These are phyloP conservation scores for Podargus strigoides DNA, from an alignment of 2,797 vertebrate species.

Conservation along the genomic window DNA sequence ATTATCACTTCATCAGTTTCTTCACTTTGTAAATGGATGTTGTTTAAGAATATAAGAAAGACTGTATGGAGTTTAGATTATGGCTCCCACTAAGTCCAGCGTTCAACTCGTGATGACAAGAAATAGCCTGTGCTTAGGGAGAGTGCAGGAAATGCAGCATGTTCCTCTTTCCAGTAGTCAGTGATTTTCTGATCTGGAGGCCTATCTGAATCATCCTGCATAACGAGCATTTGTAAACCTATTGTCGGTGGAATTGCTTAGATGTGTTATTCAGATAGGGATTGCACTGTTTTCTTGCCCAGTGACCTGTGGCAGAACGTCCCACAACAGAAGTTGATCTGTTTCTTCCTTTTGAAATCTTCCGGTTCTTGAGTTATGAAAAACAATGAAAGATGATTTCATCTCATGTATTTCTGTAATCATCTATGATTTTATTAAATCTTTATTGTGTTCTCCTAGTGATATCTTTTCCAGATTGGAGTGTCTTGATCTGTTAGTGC, in stretches of 20 bases:
- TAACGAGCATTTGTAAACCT: background rate
- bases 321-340: background rate
- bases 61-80: background rate
- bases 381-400: background rate
- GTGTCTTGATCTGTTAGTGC: background rate
- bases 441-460: background rate
- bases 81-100: background rate
- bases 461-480: background rate
- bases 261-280: background rate
- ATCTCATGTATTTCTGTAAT: background rate
- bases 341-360: background rate
- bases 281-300: background rate
- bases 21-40: background rate
- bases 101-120: background rate
- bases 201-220: background rate
- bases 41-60: background rate
- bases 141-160: background rate
- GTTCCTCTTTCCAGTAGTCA: background rate
- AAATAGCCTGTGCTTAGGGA: background rate
- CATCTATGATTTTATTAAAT: background rate
- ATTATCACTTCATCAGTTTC: background rate
- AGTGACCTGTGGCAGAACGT: background rate
- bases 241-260: background rate
- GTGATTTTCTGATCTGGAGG: background rate
- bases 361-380: background rate